Evolutionary conservation across 2,797 vertebrate species (phyloP), one percentile per base, ranked within the genome.

Genomic region (Sebastolobus alascanus): DNA sequence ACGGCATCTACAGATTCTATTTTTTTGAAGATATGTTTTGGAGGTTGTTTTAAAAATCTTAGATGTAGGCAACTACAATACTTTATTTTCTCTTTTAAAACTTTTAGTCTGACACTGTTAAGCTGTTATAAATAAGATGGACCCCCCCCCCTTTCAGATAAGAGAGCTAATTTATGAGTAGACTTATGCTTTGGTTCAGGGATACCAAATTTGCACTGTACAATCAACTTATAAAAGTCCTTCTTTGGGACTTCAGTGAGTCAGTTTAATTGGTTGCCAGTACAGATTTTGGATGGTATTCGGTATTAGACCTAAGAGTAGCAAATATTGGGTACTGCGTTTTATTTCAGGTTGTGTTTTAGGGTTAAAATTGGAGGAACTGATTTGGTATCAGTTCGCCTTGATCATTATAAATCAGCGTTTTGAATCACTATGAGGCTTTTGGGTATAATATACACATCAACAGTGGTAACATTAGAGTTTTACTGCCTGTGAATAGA

Each of bases 21-120:
- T 80, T 89, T 84, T 83, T 86, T 73, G 25, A 77, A 68, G 59
- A 69, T 65, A 75, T 77, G n/a, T 64, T 87, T 81, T 71, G 61
- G 25, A 69, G 52, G 20, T 76, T 55, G 50, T 84, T 85, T 88
- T 76, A 56, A 68, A 69, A 33, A 55, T 78, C 27, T 58, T 56
- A 25, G 16, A 8, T 46, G 58, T 46, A 79, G 75, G 59, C 43
- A 73, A 79, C 43, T 58, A 60, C 7, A 71, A 38, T 67, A 59
- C 37, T 81, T 72, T 40, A 25, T 37, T 75, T 70, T 68, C 2
- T 73, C 20, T 73, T 59, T 79, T 56, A 25, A 70, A 50, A 70
- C 9, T 2, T 82, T 58, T 79, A 86, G 85, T 86, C 70, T 22
- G 52, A 88, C 83, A 66, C 89, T 90, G 73, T 73, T 2, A 55